phyloP scores from a whole-genome alignment of 2,797 vertebrate species.

The Gymnopithys bicolor region DNA sequence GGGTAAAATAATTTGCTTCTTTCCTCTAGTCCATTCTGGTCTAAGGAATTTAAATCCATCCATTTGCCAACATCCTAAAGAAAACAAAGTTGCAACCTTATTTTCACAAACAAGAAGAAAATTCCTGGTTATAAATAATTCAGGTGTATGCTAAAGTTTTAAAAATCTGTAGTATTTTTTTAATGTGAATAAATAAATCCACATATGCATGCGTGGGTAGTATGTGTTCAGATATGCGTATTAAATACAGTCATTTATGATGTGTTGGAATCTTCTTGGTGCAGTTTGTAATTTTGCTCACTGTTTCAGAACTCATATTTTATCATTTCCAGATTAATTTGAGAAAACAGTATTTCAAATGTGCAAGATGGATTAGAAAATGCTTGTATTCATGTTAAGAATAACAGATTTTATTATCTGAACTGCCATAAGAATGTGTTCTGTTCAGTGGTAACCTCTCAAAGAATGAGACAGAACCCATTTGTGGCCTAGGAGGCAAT shows the following conservation, averaged over 20 bases:
- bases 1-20: neutral
- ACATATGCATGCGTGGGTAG: neutral
- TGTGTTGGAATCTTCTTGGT: neutral
- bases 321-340: neutral
- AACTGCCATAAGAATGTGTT: neutral
- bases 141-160: neutral
- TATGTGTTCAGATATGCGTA: neutral
- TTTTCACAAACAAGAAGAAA: neutral
- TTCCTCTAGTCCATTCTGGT: neutral
- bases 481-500: slow-evolving; percentile 36
- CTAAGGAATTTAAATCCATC: neutral
- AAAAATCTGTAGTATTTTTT: neutral
- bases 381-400: neutral
- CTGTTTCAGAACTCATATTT: neutral
- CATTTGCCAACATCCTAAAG: neutral
- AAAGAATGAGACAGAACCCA: slow-evolving; percentile 25
- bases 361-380: neutral
- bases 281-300: neutral
- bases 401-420: slow-evolving; percentile 39
- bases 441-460: slow-evolving; percentile 17
- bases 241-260: neutral
- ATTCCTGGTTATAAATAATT: neutral
- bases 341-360: neutral
- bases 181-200: neutral
- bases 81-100: neutral